Evolutionary conservation across 1,140 invertebrate species (phyloP), one percentile per base, ranked within the genome.

Genomic region (Micrasema minimum): DNA sequence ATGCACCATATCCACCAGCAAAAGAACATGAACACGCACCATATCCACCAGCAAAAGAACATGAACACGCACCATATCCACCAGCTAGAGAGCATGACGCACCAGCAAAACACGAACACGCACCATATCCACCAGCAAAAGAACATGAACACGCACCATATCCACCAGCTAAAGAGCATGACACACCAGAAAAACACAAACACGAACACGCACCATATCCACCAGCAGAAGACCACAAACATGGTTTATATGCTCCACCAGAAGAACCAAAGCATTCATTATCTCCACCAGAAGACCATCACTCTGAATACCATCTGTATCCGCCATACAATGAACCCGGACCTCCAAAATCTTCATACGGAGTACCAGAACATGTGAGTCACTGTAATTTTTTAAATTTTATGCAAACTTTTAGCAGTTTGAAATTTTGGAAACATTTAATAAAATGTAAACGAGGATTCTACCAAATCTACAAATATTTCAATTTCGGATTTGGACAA

Each of bases 201-300:
- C 26, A 31, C 7, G 26, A 31, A 38, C 26, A 31, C 7, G 26
- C 2, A 31, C 26, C 26, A 31, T 43, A 59, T 61, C 57, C 57
- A 14, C 51, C 51, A 31, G 51, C 23, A 2, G 51, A 55, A 55
- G 23, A 55, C 31, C 26, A 46, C 46, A 14, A 14, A 37, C 61
- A n/a, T n/a, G n/a, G n/a, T n/a, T n/a, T 22, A 46, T 64, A 64
- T 22, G 41, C 61, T 4, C 61, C 61, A 16, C 41, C 37, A 59
- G 55, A 31, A 31, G 26, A 31, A 31, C 26, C 2, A 4, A 2
- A 31, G 26, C 7, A 31, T 31, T 2, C 2, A 31, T 7, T 7
- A 31, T 31, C 2, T 59, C 9, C 16, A 11, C 55, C 37, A 38
- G 37, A 18, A 22, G 9, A 31, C 7, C 3, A 31, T 7, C 26